Evolutionary conservation across 2,888 invertebrate genomes (phyloP), one percentile per base, ranked within the genome.

Genomic region (Cheiracanthium punctorium): DNA sequence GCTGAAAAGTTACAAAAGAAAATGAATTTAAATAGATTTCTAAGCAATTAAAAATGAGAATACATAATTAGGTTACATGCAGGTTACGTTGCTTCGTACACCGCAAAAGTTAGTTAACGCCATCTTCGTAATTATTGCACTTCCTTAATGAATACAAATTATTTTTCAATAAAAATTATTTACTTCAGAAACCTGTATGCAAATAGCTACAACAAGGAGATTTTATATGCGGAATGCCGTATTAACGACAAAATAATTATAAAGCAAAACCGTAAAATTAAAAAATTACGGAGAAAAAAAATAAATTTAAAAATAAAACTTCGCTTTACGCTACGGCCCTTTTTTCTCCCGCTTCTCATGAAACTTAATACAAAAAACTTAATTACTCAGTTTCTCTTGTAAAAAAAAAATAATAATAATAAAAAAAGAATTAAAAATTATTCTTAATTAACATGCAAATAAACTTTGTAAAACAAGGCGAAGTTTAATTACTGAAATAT

Each of bases 361-460:
- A 58, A 58, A 24, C 17, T 58, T 58, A 20, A 58, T 58, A 24
- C 58, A 58, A 58, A 58, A 58, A 58, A 24, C 58, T 58, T 58
- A 58, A 58, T 58, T 58, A 58, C 58, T 24, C 7, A 17, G 24
- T 24, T 58, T 58, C 58, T 5, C 58, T 58, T 5, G 12, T 2
- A 58, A 58, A 58, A 58, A 58, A 58, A 37, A 10, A 37, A 37
- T 37, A n/a, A n/a, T n/a, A n/a, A n/a, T 58, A 24, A 24, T 5
- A 58, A 58, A 58, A 24, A 58, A 58, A 1, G 24, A 58, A 58
- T 58, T 58, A 58, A 58, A 58, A 58, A 24, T 58, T 58, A 58
- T 58, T 58, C 58, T 58, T 58, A 58, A 58, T 58, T 58, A 58
- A 58, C 58, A 58, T 58, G 58, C 58, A 58, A 58, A 58, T 58